Conservation (phyloP, 2,888 invertebrate species). For the Mylabris sibirica region DNA sequence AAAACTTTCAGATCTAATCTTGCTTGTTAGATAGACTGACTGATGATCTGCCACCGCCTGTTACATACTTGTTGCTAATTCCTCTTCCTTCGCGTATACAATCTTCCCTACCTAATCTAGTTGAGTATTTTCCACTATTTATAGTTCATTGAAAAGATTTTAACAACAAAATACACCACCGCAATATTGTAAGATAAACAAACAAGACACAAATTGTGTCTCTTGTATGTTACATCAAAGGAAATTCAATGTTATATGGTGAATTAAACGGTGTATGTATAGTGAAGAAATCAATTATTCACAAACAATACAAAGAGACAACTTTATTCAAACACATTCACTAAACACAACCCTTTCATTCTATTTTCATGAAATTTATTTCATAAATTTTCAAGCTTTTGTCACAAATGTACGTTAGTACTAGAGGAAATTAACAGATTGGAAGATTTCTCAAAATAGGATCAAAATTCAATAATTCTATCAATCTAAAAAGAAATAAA, state of each 20-base stretch:
- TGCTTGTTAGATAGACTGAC: too few relatives aligned
- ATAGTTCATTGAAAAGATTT: background rate
- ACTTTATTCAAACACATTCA: background rate
- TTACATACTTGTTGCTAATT: conserved; percentile 10
- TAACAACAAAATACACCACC: background rate
- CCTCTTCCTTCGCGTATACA: background rate
- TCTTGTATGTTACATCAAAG: background rate
- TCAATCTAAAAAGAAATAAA: too few relatives aligned
- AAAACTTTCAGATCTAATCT: background rate
- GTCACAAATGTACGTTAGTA: background rate
- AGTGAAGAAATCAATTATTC: background rate
- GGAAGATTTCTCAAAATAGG: background rate
- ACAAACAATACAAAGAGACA: background rate
- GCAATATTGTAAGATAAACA: background rate
- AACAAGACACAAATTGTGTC: background rate
- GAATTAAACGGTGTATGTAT: background rate
- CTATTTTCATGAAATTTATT: background rate
- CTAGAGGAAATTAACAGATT: background rate
- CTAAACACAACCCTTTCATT: background rate
- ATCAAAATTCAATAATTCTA: background rate
- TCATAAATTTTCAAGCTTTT: background rate
- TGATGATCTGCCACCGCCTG: background rate
- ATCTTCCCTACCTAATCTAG: background rate
- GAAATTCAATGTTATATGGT: background rate
- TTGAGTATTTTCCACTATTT: background rate